Percentiles rank a stretch among this genome's conserved stretches.
phyloP scores from a whole-genome alignment of 1,140 invertebrate genomes.

The Bursaphelenchus mucronatus region DNA sequence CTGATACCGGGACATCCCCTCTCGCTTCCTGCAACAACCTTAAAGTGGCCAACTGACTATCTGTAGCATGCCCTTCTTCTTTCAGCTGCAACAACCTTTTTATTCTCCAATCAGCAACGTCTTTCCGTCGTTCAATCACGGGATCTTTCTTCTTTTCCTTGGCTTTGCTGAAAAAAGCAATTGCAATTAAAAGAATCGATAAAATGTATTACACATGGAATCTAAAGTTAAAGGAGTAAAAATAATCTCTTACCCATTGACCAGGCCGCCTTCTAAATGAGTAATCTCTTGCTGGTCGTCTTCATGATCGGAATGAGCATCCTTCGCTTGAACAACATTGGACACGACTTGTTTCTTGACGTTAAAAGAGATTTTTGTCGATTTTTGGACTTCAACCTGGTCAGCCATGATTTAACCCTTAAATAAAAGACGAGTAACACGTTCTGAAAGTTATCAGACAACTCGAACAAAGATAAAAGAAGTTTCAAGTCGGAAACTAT shows the following conservation, averaged over 20 bases:
- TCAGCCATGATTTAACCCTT: too few relatives aligned
- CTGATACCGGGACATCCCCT: not conserved
- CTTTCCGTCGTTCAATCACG: slow-evolving; percentile 3
- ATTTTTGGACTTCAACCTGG: too few relatives aligned
- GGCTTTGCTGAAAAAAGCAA: not conserved
- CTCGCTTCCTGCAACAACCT: slow-evolving; percentile 9
- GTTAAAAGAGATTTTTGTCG: not conserved
- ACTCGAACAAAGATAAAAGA: too few relatives aligned
- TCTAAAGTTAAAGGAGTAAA: not conserved
- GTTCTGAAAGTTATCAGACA: too few relatives aligned
- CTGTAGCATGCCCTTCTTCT: slow-evolving; percentile 14
- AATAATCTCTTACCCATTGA: slow-evolving; percentile 13
- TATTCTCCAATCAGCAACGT: slow-evolving; percentile 17
- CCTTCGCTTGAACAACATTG: not conserved
- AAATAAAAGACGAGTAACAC: too few relatives aligned
- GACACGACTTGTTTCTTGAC: not conserved
- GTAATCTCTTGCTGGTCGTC: not conserved
- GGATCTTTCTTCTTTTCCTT: slow-evolving; percentile 13
- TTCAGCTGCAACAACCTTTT: slow-evolving; percentile 6
- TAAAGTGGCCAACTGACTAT: slow-evolving; percentile 6
- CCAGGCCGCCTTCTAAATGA: slow-evolving; percentile 6
- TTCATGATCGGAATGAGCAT: not conserved
- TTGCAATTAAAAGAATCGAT: not conserved
- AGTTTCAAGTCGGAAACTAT: too few relatives aligned
- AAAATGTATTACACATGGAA: not conserved